These are phyloP conservation scores for Ardeotis arabs DNA, from an alignment of 2,113 vertebrate species.

Conservation along the genomic window DNA sequence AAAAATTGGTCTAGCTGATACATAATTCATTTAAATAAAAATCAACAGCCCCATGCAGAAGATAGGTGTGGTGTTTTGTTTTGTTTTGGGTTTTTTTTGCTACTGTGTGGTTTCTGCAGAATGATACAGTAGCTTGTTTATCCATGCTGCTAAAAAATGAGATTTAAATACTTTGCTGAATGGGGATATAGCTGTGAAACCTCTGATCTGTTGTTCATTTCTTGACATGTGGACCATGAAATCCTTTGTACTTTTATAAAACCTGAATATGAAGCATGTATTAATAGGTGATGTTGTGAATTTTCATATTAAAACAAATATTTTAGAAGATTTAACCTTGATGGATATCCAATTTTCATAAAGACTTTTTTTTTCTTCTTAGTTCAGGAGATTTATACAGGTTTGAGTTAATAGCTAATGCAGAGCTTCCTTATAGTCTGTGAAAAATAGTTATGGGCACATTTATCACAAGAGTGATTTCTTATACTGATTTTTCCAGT, in stretches of 20 bases:
- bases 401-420: background rate
- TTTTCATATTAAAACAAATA: background rate
- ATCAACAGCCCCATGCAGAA: background rate
- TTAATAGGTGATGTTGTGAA: fast-evolving
- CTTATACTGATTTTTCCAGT: background rate
- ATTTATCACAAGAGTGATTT: background rate
- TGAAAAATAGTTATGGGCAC: background rate
- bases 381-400: background rate
- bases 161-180: background rate
- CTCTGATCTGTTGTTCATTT: background rate
- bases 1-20: background rate
- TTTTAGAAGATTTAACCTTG: background rate
- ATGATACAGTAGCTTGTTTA: background rate
- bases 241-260: background rate
- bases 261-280: too few relatives aligned
- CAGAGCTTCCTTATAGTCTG: background rate
- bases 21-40: background rate
- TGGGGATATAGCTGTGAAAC: background rate
- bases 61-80: too few relatives aligned
- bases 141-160: fast-evolving
- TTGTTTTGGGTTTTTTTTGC: background rate
- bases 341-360: background rate
- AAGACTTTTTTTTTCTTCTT: too few relatives aligned
- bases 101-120: background rate
- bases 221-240: background rate